These are phyloP conservation scores for Drosophila acutilabella DNA, from an alignment of 2,888 invertebrate species.

Conservation along the genomic window DNA sequence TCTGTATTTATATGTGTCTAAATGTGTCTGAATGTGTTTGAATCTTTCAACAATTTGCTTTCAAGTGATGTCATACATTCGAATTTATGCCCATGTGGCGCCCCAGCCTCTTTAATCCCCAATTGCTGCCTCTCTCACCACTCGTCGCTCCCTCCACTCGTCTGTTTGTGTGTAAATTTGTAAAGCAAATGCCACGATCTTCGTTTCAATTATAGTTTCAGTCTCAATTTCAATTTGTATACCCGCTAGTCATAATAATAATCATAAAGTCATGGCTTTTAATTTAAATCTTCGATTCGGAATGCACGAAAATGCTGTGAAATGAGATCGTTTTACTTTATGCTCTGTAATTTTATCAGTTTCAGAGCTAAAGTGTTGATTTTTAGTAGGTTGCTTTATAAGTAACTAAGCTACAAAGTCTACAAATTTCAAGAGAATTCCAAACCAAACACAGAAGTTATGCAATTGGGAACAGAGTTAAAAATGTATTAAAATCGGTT, in stretches of 20 bases:
- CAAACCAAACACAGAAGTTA: too few relatives aligned
- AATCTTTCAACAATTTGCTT: constrained; percentile 39
- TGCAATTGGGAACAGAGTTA: too few relatives aligned
- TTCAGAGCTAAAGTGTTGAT: not conserved
- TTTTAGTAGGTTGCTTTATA: not conserved
- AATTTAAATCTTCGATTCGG: not conserved
- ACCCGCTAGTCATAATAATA: constrained; percentile 4
- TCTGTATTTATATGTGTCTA: too few relatives aligned
- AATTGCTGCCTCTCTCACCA: constrained; percentile 24
- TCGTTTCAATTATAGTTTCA: constrained; percentile 46
- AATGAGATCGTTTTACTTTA: not conserved
- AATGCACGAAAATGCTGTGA: not conserved
- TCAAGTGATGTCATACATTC: constrained; percentile 72
- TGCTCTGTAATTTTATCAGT: not conserved
- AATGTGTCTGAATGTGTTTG: too few relatives aligned
- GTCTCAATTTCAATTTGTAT: constrained; percentile 26
- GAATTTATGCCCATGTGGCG: constrained; percentile 57
- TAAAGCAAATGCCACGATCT: constrained; percentile 41
- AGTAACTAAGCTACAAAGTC: not conserved
- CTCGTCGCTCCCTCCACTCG: constrained; percentile 20
- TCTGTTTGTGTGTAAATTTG: constrained; percentile 43
- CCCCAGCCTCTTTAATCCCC: constrained; percentile 53
- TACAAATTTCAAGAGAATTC: not conserved
- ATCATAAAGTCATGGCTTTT: not conserved
- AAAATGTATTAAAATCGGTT: too few relatives aligned